Evolutionary conservation across 2,888 invertebrate genomes (phyloP), one percentile per base, ranked within the genome.

Genomic region (Acrobasis suavella): DNA sequence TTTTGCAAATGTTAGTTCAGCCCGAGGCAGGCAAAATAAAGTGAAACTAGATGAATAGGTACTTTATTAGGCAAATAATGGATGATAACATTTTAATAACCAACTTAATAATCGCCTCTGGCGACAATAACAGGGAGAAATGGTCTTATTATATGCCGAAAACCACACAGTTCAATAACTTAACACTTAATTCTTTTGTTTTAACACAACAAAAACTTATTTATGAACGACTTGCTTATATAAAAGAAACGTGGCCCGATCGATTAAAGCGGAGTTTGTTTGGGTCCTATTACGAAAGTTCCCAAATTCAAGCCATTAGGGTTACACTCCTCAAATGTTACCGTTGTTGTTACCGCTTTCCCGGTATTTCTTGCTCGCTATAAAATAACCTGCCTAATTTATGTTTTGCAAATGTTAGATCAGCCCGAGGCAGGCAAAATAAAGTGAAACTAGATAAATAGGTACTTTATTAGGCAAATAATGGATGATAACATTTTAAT

Each of bases 381-480:
- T 51, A 22, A 62, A 55, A 62, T 55, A 52, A 54, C n/a, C 22
- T 55, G 38, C 37, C 22, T 46, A 46, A 55, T 55, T 56, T 49
- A 62, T 49, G 62, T 62, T 62, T 60, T 42, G 51, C 39, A 39
- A 60, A 60, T 60, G 51, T 60, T 60, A 38, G 50, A 49, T 37
- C 15, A 14, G 55, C 62, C 55, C 32, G 14, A 14, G n/a, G 62
- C 49, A 16, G 32, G 10, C n/a, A 14, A 14, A 46, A 46, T 46
- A 46, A 14, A 46, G 46, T 6, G n/a, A 46, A 12, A 14, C 1
- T 5, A 46, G 46, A 46, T 32, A 7, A 8, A 46, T 46, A 12
- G 2, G n/a, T 9, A 1, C 39, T 8, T 8, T 39, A 39, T 22
- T 22, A 22, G 22, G 22, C 12, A 14, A 42, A 42, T 9, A 14